Evolutionary conservation across 2,888 invertebrate species (phyloP).

Genomic region (Diarsia rubi): DNA sequence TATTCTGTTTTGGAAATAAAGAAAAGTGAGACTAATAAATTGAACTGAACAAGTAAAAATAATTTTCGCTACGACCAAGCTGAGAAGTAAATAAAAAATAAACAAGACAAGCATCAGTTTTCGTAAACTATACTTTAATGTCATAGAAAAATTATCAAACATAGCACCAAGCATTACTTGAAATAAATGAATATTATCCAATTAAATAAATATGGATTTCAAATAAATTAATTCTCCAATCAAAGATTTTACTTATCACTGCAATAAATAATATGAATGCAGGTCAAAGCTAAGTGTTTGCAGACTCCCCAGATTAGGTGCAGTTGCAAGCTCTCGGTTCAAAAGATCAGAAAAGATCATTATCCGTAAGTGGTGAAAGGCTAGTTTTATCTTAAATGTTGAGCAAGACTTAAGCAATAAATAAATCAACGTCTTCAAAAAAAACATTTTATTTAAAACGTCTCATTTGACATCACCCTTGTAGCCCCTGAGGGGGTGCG

Average conservation of each 20-base stretch:
- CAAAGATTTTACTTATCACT: neutral
- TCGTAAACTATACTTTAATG: too few species aligned
- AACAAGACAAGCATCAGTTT: neutral
- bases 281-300: constrained; percentile 16
- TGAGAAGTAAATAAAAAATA: neutral
- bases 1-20: too few species aligned
- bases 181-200: neutral
- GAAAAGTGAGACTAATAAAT: too few species aligned
- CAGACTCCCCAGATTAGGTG: neutral
- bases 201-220: neutral
- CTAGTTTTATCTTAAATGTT: neutral
- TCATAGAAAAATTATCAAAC: neutral
- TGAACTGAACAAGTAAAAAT: too few species aligned
- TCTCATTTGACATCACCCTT: too few species aligned
- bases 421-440: constrained; percentile 12
- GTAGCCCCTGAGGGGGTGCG: too few species aligned
- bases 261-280: constrained; percentile 15
- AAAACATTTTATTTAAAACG: too few species aligned
- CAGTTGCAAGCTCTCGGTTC: constrained; percentile 21
- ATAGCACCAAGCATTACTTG: neutral
- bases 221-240: constrained; percentile 2
- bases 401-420: constrained; percentile 11
- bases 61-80: neutral
- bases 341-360: constrained; percentile 53
- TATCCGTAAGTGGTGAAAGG: constrained; percentile 38